phyloP scores from a whole-genome alignment of 2,113 vertebrate species.

The Anhinga anhinga region DNA sequence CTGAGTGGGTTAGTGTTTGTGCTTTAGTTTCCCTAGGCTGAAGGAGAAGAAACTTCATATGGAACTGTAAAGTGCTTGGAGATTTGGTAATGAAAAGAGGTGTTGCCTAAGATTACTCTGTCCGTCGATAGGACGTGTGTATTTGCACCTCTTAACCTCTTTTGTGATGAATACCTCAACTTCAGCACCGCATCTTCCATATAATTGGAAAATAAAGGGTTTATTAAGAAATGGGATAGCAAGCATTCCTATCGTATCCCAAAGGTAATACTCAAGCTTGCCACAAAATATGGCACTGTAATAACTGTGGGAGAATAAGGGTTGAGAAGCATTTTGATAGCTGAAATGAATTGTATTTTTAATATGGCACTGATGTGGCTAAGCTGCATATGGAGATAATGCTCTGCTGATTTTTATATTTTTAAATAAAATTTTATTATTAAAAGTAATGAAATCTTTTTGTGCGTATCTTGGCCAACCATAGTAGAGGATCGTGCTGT shows the following conservation, averaged over 20 bases:
- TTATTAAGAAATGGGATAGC: neutral
- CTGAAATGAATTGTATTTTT: slow-evolving; percentile 1
- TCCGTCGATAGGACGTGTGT: fast-evolving
- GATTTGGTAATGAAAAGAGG: neutral
- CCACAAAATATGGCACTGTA: neutral
- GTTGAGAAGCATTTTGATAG: neutral
- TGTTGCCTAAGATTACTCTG: neutral
- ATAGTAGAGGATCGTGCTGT: neutral
- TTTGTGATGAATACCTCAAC: neutral
- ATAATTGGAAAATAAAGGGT: neutral
- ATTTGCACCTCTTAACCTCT: neutral
- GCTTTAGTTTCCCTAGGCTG: neutral
- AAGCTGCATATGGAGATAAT: neutral
- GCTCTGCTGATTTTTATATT: neutral
- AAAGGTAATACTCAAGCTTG: neutral
- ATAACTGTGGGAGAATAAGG: neutral
- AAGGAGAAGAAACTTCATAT: neutral
- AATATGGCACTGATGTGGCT: neutral
- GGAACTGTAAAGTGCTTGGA: neutral
- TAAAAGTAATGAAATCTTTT: neutral
- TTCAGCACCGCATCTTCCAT: neutral
- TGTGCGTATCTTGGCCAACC: neutral
- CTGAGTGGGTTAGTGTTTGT: neutral
- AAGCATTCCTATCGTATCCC: neutral
- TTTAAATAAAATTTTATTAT: slow-evolving; percentile 1